A percentile compares a stretch with the other conserved stretches of the same genome.
Conservation (phyloP, 2,113 vertebrate species). For the Caranx ignobilis region DNA sequence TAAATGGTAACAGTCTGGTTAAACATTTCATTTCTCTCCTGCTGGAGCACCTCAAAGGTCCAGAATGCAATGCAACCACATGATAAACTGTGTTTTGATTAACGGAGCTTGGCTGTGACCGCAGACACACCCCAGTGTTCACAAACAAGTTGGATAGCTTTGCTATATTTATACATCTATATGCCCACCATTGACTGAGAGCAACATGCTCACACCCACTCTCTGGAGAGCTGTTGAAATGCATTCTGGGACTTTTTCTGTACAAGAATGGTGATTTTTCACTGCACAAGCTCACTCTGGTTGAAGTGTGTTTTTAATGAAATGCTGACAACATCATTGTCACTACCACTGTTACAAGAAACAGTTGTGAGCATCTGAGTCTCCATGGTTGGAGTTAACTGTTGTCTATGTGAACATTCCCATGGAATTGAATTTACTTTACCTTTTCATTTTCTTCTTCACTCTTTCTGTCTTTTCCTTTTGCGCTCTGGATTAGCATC, state of each 20-base stretch:
- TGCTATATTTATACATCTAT: constrained; percentile 26
- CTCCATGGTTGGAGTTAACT: constrained; percentile 22
- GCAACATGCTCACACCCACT: constrained; percentile 40
- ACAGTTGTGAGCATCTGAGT: background rate
- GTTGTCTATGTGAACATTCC: constrained; percentile 1
- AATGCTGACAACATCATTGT: background rate
- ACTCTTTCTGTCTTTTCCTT: background rate
- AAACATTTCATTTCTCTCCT: constrained; percentile 14
- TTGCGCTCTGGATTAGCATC: constrained; percentile 40
- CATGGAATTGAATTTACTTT: constrained; percentile 2
- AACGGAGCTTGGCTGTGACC: constrained; percentile 33
- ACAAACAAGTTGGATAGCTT: constrained; percentile 49
- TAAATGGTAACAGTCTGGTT: constrained; percentile 1
- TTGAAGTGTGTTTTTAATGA: background rate
- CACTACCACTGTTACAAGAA: background rate
- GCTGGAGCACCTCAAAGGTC: constrained; percentile 25
- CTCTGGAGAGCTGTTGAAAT: constrained; percentile 26
- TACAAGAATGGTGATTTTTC: background rate
- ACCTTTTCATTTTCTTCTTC: constrained; percentile 16
- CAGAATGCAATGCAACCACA: constrained; percentile 23
- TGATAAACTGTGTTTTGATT: constrained; percentile 45
- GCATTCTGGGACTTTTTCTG: background rate
- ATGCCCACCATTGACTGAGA: constrained; percentile 25
- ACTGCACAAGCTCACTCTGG: no score
- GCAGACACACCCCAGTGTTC: constrained; percentile 38